Percentiles rank a stretch among this genome's conserved stretches.
phyloP scores from a whole-genome alignment of 2,797 vertebrate genomes.

The Acanthurus leucopareius region DNA sequence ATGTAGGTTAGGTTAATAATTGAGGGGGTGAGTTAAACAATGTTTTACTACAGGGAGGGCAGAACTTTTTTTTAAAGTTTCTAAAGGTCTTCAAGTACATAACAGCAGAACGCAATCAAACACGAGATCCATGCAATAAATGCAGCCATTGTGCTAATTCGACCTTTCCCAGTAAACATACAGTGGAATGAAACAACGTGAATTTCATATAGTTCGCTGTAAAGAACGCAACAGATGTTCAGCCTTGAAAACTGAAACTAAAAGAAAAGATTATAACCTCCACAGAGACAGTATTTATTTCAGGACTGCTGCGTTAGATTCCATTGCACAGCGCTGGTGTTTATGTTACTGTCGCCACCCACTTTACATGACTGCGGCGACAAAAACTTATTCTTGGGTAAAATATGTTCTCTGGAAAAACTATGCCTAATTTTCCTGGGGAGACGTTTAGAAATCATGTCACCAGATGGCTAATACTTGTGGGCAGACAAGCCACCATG shows the following conservation, averaged over 20 bases:
- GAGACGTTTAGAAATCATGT: conserved; percentile 65
- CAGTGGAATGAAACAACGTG: not conserved
- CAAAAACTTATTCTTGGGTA: conserved; percentile 60
- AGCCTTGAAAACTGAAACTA: conserved; percentile 7
- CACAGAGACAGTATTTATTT: conserved; percentile 23
- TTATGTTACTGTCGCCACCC: conserved; percentile 24
- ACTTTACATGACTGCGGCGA: conserved; percentile 38
- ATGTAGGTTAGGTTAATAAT: conserved; percentile 14
- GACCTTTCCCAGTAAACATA: conserved; percentile 1
- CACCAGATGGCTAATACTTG: conserved; percentile 75
- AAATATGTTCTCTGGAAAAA: conserved; percentile 70
- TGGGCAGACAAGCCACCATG: conserved; percentile 67
- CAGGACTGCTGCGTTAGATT: conserved; percentile 11
- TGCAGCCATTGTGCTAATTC: not conserved
- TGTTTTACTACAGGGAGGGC: conserved; percentile 1
- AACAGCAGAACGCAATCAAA: not conserved
- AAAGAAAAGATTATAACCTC: conserved; percentile 24
- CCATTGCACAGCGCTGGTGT: conserved; percentile 45
- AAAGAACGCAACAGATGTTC: not conserved
- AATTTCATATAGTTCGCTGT: conserved; percentile 19
- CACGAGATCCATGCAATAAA: conserved; percentile 11
- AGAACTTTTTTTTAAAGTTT: conserved; percentile 11
- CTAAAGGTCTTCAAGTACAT: conserved; percentile 21
- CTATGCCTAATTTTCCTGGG: conserved; percentile 56
- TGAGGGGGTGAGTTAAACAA: conserved; percentile 13